Percentiles rank a stretch among this genome's conserved stretches.
Conservation (phyloP, 2,113 vertebrate species). For the Eolophus roseicapilla region DNA sequence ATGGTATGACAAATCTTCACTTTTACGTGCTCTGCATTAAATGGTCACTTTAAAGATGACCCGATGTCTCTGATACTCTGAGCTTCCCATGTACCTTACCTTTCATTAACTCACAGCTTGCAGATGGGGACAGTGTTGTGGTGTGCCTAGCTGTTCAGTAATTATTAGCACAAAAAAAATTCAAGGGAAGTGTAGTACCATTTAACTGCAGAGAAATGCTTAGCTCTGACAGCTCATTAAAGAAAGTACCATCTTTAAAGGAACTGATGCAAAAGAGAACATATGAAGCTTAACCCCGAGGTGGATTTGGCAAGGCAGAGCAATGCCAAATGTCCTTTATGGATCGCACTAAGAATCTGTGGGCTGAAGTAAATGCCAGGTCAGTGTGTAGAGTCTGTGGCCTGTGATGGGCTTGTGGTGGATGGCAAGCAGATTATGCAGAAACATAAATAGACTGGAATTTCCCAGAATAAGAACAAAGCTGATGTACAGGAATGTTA, state of each 20-base stretch:
- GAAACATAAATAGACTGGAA: background rate
- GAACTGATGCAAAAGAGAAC: slow-evolving; percentile 70
- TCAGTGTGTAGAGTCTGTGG: slow-evolving; percentile 41
- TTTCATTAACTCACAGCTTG: background rate
- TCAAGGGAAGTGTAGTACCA: background rate
- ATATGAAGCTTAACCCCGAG: slow-evolving; percentile 66
- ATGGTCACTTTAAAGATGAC: background rate
- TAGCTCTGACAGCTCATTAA: slow-evolving; percentile 67
- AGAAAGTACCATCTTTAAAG: slow-evolving; percentile 67
- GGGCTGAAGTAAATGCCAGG: slow-evolving; percentile 45
- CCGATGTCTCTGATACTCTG: background rate
- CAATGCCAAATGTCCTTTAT: slow-evolving; percentile 66
- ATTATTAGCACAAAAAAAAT: background rate
- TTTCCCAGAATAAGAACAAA: background rate
- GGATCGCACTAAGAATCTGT: background rate
- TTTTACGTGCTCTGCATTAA: background rate
- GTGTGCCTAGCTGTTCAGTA: background rate
- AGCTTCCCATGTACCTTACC: background rate
- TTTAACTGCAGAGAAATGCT: slow-evolving; percentile 34
- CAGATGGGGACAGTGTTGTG: background rate
- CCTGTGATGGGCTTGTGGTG: slow-evolving; percentile 21
- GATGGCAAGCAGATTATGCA: background rate
- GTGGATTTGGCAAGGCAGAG: slow-evolving; percentile 66
- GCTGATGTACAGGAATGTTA: background rate
- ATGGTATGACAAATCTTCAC: background rate